A percentile compares a stretch with the other conserved stretches of the same genome.
These are phyloP conservation scores for Pterocles gutturalis DNA, from an alignment of 2,113 vertebrate genomes.

Conservation along the genomic window DNA sequence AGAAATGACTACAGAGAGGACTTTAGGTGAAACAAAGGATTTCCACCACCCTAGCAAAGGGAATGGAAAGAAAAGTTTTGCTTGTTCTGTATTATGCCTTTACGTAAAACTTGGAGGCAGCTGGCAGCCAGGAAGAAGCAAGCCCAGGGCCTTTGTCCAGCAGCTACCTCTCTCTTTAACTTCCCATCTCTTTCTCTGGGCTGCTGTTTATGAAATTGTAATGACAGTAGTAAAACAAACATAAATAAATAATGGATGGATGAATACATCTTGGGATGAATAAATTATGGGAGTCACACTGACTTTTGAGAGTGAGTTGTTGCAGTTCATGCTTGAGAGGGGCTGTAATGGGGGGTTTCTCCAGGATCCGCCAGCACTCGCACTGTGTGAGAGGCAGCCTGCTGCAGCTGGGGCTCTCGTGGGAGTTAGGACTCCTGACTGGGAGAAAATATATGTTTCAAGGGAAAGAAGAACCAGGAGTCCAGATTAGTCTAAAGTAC, in stretches of 20 bases:
- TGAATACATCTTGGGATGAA: conserved; percentile 48
- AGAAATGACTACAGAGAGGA: neutral
- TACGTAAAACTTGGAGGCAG: neutral
- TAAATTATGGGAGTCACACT: conserved; percentile 28
- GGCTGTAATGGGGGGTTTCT: neutral
- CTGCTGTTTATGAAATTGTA: conserved; percentile 53
- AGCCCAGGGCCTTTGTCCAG: neutral
- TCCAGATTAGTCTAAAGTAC: neutral
- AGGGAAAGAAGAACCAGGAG: fast-evolving
- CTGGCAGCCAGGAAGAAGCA: neutral
- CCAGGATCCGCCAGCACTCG: neutral
- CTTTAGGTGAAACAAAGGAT: neutral
- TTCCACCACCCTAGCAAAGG: neutral
- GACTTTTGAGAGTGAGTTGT: conserved; percentile 31
- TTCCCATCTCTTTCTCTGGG: neutral
- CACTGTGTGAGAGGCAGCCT: neutral
- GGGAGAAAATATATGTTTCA: neutral
- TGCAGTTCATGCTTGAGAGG: neutral
- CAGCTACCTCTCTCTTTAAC: neutral
- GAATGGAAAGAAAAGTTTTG: neutral
- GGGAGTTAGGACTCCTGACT: neutral
- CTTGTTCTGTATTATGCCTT: neutral
- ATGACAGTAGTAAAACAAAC: conserved; percentile 35
- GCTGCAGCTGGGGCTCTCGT: neutral
- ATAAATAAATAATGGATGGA: conserved; percentile 63